phyloP scores from a whole-genome alignment of 1,140 invertebrate genomes.

The Parasteatoda tepidariorum region DNA sequence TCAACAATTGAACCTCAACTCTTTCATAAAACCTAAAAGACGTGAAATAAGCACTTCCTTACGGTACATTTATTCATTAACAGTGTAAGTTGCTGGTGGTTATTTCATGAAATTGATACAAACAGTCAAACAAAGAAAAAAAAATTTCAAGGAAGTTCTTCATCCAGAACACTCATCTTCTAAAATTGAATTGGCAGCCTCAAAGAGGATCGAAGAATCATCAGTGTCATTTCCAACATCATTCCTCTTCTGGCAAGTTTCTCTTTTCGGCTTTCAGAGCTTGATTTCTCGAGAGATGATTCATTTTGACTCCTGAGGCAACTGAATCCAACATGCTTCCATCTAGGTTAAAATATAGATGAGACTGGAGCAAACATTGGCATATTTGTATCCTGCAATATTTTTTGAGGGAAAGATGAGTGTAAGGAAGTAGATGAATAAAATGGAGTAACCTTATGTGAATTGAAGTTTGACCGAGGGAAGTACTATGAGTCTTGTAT shows the following conservation, averaged over 20 bases:
- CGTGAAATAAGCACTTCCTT: neutral
- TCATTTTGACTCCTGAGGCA: slow-evolving; percentile 21
- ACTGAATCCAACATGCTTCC: slow-evolving; percentile 2
- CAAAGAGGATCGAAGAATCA: neutral
- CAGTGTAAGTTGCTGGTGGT: neutral
- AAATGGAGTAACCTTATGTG: neutral
- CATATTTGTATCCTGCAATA: neutral
- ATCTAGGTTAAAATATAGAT: slow-evolving; percentile 40
- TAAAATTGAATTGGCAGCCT: neutral
- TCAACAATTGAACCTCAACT: no score
- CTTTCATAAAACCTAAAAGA: neutral
- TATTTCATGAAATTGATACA: neutral
- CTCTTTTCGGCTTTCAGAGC: neutral
- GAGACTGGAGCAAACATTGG: slow-evolving; percentile 17
- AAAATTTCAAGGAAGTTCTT: no score
- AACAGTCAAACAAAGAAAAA: no score
- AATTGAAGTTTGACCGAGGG: neutral
- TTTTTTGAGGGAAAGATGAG: neutral
- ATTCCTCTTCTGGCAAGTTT: neutral
- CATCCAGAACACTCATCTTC: no score
- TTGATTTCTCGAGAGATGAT: slow-evolving; percentile 43
- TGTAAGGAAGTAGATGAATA: neutral
- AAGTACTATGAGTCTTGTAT: neutral
- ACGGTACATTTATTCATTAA: neutral
- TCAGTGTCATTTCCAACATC: neutral